Conservation (phyloP, 37 sponge, comb jelly and placozoan genomes). For the Theonella swinhoei region DNA sequence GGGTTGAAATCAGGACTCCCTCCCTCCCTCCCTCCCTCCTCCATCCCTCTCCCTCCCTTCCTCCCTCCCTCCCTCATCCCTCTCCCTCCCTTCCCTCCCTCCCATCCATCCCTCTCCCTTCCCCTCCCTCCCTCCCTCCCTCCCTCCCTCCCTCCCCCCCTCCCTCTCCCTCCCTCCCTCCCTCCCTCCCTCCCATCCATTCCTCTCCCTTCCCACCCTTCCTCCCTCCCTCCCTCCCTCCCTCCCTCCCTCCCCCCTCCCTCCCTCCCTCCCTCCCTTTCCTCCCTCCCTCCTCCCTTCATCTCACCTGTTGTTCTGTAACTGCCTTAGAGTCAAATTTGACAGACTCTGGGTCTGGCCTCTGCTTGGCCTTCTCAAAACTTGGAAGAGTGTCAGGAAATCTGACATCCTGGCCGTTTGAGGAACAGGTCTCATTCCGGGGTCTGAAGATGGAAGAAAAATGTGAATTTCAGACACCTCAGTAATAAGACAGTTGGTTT, state of each 20-base stretch:
- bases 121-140: slow-evolving; percentile 4
- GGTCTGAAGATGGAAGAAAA: too few species aligned
- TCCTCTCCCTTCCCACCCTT: too few species aligned
- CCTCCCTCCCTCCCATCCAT: too few species aligned
- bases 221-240: not conserved
- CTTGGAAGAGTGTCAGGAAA: not conserved
- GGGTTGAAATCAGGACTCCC: too few species aligned
- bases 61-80: not conserved
- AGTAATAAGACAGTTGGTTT: too few species aligned
- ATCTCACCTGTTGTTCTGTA: not conserved
- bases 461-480: too few species aligned
- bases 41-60: too few species aligned
- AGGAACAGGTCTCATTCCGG: too few species aligned
- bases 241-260: slow-evolving; percentile 7
- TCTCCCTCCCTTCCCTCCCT: slow-evolving; percentile 6
- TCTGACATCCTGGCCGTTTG: not conserved
- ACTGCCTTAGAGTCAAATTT: not conserved
- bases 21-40: too few species aligned
- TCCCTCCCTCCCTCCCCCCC: slow-evolving; percentile 12
- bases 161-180: slow-evolving; percentile 1
- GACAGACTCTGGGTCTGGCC: not conserved
- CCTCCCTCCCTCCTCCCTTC: not conserved
- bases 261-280: not conserved
- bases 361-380: not conserved
- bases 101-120: too few species aligned